Conservation (phyloP, 2,113 vertebrate genomes). For the Anhinga rufa region DNA sequence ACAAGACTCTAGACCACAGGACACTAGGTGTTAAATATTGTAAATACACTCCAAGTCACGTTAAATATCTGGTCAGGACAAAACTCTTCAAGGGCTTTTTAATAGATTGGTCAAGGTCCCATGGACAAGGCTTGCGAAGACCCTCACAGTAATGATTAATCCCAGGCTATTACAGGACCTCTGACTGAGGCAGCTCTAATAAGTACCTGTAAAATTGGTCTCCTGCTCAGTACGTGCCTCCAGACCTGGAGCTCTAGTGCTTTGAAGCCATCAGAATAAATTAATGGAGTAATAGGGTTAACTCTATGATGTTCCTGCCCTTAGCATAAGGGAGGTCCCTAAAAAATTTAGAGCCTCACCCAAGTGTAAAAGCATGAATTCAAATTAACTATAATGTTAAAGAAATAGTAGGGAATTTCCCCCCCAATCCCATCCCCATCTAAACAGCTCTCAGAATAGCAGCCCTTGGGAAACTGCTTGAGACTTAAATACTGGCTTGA, state of each 20-base stretch:
- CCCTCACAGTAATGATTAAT: background rate
- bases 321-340: background rate
- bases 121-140: background rate
- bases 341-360: background rate
- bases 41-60: background rate
- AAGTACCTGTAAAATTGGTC: background rate
- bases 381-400: background rate
- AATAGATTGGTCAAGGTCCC: background rate
- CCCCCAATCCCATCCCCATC: background rate
- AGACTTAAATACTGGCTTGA: background rate
- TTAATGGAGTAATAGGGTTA: background rate
- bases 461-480: background rate
- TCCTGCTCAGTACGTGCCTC: background rate
- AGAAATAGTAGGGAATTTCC: background rate
- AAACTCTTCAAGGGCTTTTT: background rate
- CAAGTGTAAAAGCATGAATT: background rate
- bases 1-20: background rate
- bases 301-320: background rate
- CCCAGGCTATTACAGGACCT: background rate
- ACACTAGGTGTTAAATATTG: accelerated
- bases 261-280: background rate
- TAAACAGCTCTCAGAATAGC: background rate
- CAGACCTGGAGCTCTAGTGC: background rate
- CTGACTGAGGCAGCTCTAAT: background rate
- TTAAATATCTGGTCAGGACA: background rate